These are phyloP conservation scores for Pseudococcus viburni DNA, from an alignment of 2,888 invertebrate species.

Conservation along the genomic window DNA sequence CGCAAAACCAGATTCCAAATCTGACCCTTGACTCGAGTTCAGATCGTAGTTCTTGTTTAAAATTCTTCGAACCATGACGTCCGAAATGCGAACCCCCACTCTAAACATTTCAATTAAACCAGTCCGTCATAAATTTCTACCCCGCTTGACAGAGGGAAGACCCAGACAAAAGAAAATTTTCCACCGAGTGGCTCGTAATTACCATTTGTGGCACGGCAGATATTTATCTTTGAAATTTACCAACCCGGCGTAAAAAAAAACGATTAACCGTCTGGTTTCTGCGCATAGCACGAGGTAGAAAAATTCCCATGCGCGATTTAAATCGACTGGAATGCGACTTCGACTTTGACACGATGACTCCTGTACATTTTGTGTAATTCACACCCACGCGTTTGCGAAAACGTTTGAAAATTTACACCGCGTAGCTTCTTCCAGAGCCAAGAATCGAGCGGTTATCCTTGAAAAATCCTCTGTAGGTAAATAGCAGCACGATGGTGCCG, in stretches of 20 bases:
- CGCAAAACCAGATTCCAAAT: background rate
- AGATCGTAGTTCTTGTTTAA: background rate
- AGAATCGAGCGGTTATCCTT: constrained; percentile 24
- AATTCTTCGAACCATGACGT: constrained; percentile 27
- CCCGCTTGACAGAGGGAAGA: background rate
- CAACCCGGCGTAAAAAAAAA: background rate
- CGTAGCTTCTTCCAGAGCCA: background rate
- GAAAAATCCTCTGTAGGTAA: background rate
- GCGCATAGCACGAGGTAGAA: background rate
- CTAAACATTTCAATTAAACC: constrained; percentile 2
- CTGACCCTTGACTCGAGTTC: background rate
- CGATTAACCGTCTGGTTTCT: background rate
- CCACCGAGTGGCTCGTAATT: background rate
- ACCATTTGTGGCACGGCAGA: background rate
- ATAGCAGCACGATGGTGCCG: background rate
- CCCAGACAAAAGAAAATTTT: constrained; percentile 26
- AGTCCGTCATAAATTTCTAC: constrained; percentile 6
- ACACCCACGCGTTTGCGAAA: constrained; percentile 33
- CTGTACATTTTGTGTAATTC: constrained; percentile 31
- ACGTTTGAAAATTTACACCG: constrained; percentile 30
- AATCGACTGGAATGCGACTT: background rate
- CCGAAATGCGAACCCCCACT: background rate
- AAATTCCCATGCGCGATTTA: constrained; percentile 37
- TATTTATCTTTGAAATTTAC: constrained; percentile 15
- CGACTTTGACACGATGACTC: constrained; percentile 54